Percentiles rank a stretch among this genome's conserved stretches.
phyloP scores from a whole-genome alignment of 2,888 invertebrate genomes.

The Coelinius sp. region DNA sequence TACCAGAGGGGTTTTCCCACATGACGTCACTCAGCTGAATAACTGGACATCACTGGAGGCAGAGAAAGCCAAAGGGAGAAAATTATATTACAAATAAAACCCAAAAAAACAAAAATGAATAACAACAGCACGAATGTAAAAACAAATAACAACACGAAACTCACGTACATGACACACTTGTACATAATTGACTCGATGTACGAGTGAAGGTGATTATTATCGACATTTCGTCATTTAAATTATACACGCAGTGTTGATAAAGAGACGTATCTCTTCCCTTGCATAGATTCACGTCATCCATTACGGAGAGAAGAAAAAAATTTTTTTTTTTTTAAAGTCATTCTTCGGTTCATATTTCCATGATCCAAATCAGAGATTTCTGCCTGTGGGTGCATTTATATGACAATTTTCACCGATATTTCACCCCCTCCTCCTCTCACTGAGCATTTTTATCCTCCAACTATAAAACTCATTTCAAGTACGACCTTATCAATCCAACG shows the following conservation, averaged over 20 bases:
- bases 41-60: slow-evolving; percentile 23
- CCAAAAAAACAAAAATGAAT: slow-evolving; percentile 11
- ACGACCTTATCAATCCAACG: slow-evolving; percentile 23
- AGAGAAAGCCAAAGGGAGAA: slow-evolving; percentile 23
- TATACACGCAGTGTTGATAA: slow-evolving; percentile 1
- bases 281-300: slow-evolving; percentile 18
- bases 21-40: slow-evolving; percentile 1
- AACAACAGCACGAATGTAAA: slow-evolving; percentile 12
- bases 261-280: slow-evolving; percentile 12
- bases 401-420: slow-evolving; percentile 1
- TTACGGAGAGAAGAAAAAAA: slow-evolving; percentile 19
- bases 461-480: slow-evolving; percentile 15
- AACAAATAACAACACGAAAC: slow-evolving; percentile 16
- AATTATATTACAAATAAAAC: slow-evolving; percentile 15
- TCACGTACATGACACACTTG: slow-evolving; percentile 8
- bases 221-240: slow-evolving; percentile 39
- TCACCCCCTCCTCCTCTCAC: slow-evolving; percentile 6
- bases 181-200: slow-evolving; percentile 13
- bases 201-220: slow-evolving; percentile 21
- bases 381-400: slow-evolving; percentile 19
- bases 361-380: slow-evolving; percentile 30
- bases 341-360: slow-evolving; percentile 11
- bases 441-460: neutral
- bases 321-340: slow-evolving; percentile 25
- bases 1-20: slow-evolving; percentile 6